Base-by-base conservation (phyloP, 2,888 invertebrate genomes). In the Phalangium opilio region DNA sequence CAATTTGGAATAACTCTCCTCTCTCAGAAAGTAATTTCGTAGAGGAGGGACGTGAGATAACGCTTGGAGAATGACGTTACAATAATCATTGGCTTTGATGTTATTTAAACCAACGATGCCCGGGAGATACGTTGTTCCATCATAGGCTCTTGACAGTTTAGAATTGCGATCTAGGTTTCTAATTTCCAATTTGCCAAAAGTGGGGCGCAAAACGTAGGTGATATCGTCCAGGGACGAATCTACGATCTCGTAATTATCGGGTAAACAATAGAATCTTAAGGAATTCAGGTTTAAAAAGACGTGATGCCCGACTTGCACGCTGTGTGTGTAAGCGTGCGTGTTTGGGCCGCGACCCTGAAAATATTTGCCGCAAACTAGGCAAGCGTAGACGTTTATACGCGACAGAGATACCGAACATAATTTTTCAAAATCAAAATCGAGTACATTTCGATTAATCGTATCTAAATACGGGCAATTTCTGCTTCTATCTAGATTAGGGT, bases 381-480 rank as follows among this genome's bases (percentile, higher is more conserved):
- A 99, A 7, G 98, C 98, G 66, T 99, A 99, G 32, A 98, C 96
- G 73, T 99, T 99, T 58, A 98, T 91, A 61, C 98, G 79, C 0
- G 96, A 96, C 52, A 99, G 67, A 0, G 96, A 96, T 34, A 99
- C 84, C 0, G 96, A 96, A 65, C 98, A 99, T 19, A 99, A 69
- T 66, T 99, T 99, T 68, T 99, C 98, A 71, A 99, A 99, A 70
- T 99, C 98, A 71, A 99, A 99, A 69, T 99, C 98, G 51, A 99
- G 68, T 51, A 93, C 79, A 60, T 90, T 87, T 45, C 72, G 75
- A 67, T 98, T 95, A 51, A 99, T 99, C 1, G 96, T 96, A 63
- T 98, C 98, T 61, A 98, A 70, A 64, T 98, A 98, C 0, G 98
- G 98, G 62, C 98, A 98, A 14, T 63, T 63, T 50, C 55, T 44